Conservation (phyloP, 30 jellyfish, hydroid and myxozoan species). For the Morbakka virulenta region DNA sequence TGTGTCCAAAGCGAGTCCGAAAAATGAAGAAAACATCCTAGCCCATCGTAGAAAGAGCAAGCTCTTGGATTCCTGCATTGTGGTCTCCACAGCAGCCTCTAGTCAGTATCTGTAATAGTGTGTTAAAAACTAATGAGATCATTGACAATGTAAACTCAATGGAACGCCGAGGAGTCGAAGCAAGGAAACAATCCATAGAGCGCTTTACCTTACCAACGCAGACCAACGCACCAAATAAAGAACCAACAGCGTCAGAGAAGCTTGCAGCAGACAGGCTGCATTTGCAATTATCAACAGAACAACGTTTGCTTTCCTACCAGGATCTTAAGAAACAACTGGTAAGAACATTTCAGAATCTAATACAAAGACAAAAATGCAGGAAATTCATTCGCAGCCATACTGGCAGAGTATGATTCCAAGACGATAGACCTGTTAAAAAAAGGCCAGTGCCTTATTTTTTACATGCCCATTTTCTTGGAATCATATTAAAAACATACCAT, state of each 20-base stretch:
- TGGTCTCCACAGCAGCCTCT: constrained; percentile 13
- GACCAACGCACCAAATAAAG: constrained; percentile 1
- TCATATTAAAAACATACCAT: constrained; percentile 50
- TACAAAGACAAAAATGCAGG: constrained; percentile 12
- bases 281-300: constrained; percentile 5
- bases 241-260: background rate
- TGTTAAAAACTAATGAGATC: constrained; percentile 14
- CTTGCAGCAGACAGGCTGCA: background rate
- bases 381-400: constrained; percentile 10
- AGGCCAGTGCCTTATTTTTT: constrained; percentile 28
- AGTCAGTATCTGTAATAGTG: constrained; percentile 2
- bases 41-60: background rate
- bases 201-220: constrained; percentile 17
- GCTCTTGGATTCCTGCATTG: constrained; percentile 9
- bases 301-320: constrained; percentile 16
- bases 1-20: constrained; percentile 3
- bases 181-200: constrained; percentile 11
- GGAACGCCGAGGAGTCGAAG: constrained; percentile 15
- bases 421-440: constrained; percentile 14
- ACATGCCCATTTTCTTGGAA: too few species aligned
- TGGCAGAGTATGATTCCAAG: constrained; percentile 10
- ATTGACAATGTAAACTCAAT: constrained; percentile 13
- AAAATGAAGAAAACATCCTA: constrained; percentile 1
- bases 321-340: constrained; percentile 22
- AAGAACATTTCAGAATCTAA: constrained; percentile 10